Evolutionary conservation across 2,888 invertebrate genomes (phyloP).

Genomic region (Linyphia triangularis): DNA sequence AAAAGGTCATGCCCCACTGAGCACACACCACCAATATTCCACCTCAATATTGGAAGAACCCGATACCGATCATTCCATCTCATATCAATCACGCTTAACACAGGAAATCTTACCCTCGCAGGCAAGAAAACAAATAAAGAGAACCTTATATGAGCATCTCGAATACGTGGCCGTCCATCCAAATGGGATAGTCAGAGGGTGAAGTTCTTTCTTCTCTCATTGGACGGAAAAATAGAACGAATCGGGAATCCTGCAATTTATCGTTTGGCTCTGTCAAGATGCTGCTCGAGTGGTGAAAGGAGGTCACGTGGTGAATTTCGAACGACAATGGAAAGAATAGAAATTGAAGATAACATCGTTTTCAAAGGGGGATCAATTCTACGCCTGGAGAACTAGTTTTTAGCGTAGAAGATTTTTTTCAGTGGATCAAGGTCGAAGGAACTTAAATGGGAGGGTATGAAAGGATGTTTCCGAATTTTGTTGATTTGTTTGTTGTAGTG

Average conservation of each 20-base stretch:
- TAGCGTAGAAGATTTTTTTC: not conserved
- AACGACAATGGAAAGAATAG: conserved; percentile 39
- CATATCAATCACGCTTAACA: too few species aligned
- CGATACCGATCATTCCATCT: too few species aligned
- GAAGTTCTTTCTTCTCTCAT: too few species aligned
- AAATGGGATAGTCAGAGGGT: too few species aligned
- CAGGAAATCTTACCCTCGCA: too few species aligned
- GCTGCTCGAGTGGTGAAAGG: conserved; percentile 35
- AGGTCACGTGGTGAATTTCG: conserved; percentile 66
- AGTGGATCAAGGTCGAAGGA: not conserved
- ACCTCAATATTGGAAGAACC: too few species aligned
- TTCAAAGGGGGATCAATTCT: not conserved
- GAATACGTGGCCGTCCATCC: too few species aligned
- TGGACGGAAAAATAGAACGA: not conserved
- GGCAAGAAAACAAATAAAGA: too few species aligned
- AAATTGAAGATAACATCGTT: not conserved
- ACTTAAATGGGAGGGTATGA: not conserved
- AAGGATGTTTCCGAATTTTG: not conserved
- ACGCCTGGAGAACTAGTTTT: not conserved
- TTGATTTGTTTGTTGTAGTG: not conserved
- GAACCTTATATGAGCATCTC: too few species aligned
- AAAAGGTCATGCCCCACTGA: too few species aligned
- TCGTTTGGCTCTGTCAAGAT: conserved; percentile 61
- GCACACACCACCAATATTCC: too few species aligned
- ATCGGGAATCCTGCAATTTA: conserved; percentile 50